Conservation (phyloP, 2,113 vertebrate genomes). For the Dasypus novemcinctus region DNA sequence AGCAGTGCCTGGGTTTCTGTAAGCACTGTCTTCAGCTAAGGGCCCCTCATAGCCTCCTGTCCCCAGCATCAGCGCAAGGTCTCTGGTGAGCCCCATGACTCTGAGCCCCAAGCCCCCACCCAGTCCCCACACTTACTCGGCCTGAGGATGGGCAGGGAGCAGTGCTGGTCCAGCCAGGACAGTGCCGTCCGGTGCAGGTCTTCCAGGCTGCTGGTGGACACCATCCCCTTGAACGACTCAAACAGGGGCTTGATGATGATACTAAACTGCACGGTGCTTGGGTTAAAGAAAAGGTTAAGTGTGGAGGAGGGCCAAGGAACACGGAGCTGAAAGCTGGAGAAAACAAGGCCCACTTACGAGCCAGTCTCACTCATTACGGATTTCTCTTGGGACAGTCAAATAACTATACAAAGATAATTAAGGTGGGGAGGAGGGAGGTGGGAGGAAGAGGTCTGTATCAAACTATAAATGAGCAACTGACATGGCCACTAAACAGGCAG, state of each 20-base stretch:
- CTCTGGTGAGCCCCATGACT: background rate
- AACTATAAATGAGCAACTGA: background rate
- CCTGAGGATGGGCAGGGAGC: slow-evolving; percentile 92
- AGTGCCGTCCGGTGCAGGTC: slow-evolving; percentile 90
- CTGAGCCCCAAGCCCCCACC: no score
- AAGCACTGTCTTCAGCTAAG: background rate
- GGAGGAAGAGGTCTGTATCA: fast-evolving
- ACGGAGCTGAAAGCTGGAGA: fast-evolving
- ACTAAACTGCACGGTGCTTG: slow-evolving; percentile 88
- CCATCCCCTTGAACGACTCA: slow-evolving; percentile 94
- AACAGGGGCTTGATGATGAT: slow-evolving; percentile 96
- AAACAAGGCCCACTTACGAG: background rate
- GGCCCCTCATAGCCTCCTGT: background rate
- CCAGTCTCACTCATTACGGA: background rate
- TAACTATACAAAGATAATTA: background rate
- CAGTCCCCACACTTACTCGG: slow-evolving; percentile 89
- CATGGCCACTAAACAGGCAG: background rate
- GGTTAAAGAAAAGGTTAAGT: slow-evolving; percentile 82
- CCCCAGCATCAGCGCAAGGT: fast-evolving
- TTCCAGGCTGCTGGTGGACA: slow-evolving; percentile 90
- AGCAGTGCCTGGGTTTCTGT: background rate
- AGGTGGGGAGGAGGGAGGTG: no score
- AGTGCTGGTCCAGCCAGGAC: slow-evolving; percentile 94
- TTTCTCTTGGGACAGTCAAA: background rate
- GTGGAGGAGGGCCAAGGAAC: background rate